Evolutionary conservation across 2,888 invertebrate genomes (phyloP).

Genomic region (Phanerotoma sp.): DNA sequence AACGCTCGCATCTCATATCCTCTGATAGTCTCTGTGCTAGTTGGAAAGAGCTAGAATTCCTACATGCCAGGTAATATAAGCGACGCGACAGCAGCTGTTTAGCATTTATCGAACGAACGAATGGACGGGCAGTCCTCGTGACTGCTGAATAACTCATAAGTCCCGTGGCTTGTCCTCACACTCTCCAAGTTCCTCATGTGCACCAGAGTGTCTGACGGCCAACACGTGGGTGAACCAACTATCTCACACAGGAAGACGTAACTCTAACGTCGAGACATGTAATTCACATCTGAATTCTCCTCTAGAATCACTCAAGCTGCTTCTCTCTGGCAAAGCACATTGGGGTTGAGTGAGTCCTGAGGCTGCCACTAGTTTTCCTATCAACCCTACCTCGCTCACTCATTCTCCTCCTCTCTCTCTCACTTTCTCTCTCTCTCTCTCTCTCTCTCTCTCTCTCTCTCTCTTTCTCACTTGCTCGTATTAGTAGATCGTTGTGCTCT

Average conservation of each 20-base stretch:
- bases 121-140: conserved; percentile 25
- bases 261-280: conserved; percentile 33
- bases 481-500: too few species aligned
- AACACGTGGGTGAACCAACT: conserved; percentile 17
- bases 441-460: too few species aligned
- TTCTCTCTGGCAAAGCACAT: background rate
- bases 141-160: conserved; percentile 53
- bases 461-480: too few species aligned
- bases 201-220: background rate
- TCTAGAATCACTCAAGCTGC: background rate
- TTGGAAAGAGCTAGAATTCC: conserved; percentile 5
- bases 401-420: too few species aligned
- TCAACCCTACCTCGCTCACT: too few species aligned
- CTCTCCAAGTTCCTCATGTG: conserved; percentile 12
- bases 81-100: conserved; percentile 44
- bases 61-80: conserved; percentile 36
- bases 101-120: conserved; percentile 51
- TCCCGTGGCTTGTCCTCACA: conserved; percentile 31
- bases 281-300: conserved; percentile 22
- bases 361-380: conserved; percentile 13
- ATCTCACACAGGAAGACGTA: conserved; percentile 44
- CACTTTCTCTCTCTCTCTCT: background rate
- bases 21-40: too few species aligned
- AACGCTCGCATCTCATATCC: background rate
- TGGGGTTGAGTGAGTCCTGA: conserved; percentile 6